Evolutionary conservation across 1,140 invertebrate species (phyloP).

Genomic region (Pogonomyrmex californicus): DNA sequence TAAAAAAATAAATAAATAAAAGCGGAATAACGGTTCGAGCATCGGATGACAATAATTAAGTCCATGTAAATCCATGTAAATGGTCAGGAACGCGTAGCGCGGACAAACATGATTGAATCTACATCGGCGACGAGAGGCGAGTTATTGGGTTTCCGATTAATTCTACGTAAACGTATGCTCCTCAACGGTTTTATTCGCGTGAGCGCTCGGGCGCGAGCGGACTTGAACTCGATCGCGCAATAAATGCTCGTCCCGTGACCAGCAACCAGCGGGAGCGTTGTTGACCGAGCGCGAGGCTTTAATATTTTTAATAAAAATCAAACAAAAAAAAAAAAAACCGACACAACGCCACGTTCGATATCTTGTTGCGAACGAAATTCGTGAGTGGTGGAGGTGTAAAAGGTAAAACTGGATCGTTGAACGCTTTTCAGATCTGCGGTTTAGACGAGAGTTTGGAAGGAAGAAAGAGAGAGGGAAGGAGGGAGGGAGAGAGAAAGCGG

Average conservation of each 20-base stretch:
- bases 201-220: conserved; percentile 39
- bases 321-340: conserved; percentile 17
- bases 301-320: conserved; percentile 57
- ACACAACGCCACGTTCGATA: conserved; percentile 28
- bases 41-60: conserved; percentile 59
- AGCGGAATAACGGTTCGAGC: conserved; percentile 24
- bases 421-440: conserved; percentile 10
- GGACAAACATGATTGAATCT: conserved; percentile 59
- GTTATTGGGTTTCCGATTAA: conserved; percentile 65
- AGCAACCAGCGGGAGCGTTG: conserved; percentile 24
- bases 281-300: conserved; percentile 23
- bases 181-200: conserved; percentile 61
- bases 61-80: conserved; percentile 63
- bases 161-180: conserved; percentile 64
- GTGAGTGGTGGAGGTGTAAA: conserved; percentile 14
- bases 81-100: conserved; percentile 50
- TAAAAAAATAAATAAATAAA: conserved; percentile 37
- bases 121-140: conserved; percentile 57
- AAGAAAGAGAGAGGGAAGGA: background rate
- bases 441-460: background rate
- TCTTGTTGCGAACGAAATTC: conserved; percentile 39
- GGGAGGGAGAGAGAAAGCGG: conserved; percentile 24
- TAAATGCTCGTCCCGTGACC: conserved; percentile 53
- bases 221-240: conserved; percentile 56
- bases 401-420: conserved; percentile 19